Evolutionary conservation across 2,797 vertebrate genomes (phyloP), one percentile per base, ranked within the genome.

Genomic region (Poeciliopsis turneri): DNA sequence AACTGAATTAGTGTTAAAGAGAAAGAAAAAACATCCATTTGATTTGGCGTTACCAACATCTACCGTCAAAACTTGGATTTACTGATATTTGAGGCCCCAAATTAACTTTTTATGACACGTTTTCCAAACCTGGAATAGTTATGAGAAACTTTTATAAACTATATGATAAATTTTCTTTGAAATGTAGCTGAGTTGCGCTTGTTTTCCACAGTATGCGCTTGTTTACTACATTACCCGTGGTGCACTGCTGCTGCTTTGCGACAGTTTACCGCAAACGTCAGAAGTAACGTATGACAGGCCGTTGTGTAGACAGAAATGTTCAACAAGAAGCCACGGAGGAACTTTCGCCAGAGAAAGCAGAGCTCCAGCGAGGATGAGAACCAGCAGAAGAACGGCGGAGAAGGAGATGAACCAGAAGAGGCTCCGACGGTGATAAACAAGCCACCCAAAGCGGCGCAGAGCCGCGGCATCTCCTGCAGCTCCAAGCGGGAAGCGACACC

Each of bases 361-460:
- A 90, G 92, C 25, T 96, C 96, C 4, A 96, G 95, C 2, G 96
- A 95, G 2, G 96, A 96, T 9, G 96, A 96, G 70, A 92, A 94
- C 0, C 87, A 89, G 28, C 73, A 72, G 12, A 82, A 77, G 47
- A 81, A 72, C n/a, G 55, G 8, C 0, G 81, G 9, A 28, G 74
- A 78, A 23, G 75, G 13, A 59, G 83, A 68, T 2, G 86, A 79
- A 1, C 33, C 23, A 0, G 82, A 82, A 23, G 71, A 76, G 11
- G 59, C 75, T 33, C 23, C 70, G 1, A 33, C 61, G 0, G 77
- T 75, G 20, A 72, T 82, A 28, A 83, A 80, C 46, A 91, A 91
- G 49, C 76, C 78, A 7, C 5, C 36, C 1, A 91, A 88, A 85
- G 70, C 72, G 18, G 12, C 78, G 3, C 92, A 84, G 68, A 77